Evolutionary conservation across 2,797 vertebrate genomes (phyloP).

Genomic region (Protonibea diacanthus): DNA sequence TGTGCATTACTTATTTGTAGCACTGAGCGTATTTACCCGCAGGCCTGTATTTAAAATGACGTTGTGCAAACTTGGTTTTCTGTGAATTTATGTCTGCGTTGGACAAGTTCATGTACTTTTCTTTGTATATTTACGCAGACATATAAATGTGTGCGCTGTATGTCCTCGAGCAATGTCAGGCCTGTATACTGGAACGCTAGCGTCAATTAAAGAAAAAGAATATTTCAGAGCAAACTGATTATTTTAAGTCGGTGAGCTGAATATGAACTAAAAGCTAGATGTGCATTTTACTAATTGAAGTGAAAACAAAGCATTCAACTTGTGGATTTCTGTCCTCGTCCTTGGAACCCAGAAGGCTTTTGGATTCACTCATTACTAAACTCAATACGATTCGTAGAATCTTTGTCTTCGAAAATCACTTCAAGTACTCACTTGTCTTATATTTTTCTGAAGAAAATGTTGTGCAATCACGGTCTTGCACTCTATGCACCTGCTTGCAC

Average conservation of each 20-base stretch:
- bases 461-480: neutral
- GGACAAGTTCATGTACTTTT: constrained; percentile 10
- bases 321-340: neutral
- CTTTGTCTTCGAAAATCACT: neutral
- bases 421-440: neutral
- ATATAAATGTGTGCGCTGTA: neutral
- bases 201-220: constrained; percentile 2
- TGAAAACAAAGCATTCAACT: neutral
- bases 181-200: neutral
- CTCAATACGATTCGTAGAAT: neutral
- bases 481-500: neutral
- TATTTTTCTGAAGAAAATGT: neutral
- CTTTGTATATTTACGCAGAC: neutral
- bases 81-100: constrained; percentile 3
- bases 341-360: neutral
- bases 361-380: neutral
- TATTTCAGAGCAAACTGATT: neutral
- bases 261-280: neutral
- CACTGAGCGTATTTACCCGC: constrained; percentile 16
- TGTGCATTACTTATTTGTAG: constrained; percentile 8
- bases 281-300: neutral
- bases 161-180: neutral
- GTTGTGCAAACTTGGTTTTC: constrained; percentile 12
- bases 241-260: neutral
- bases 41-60: constrained; percentile 34